A percentile compares a stretch with the other conserved stretches of the same genome.
phyloP scores from a whole-genome alignment of 2,113 vertebrate genomes.

The Macquaria australasica region DNA sequence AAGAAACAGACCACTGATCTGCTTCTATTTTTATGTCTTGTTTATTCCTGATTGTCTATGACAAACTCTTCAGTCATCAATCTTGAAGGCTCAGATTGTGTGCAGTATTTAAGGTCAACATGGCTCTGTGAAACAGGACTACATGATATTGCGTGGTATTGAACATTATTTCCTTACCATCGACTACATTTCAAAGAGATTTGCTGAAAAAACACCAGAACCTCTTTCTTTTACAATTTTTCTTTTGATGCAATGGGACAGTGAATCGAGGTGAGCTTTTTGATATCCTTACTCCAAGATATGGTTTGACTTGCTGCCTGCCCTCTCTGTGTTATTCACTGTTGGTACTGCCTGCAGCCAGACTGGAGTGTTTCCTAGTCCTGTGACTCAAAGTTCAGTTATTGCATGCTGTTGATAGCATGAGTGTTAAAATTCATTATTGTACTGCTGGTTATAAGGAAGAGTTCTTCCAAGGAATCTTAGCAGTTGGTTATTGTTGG shows the following conservation, averaged over 20 bases:
- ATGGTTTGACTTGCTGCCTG: not conserved
- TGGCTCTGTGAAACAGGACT: not conserved
- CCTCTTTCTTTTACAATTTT: not conserved
- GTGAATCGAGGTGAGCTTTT: not conserved
- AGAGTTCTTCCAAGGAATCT: constrained; percentile 29
- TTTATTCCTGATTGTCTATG: not conserved
- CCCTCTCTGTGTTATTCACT: not conserved
- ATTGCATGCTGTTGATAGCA: not conserved
- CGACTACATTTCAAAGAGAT: not conserved
- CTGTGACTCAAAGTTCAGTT: constrained; percentile 12
- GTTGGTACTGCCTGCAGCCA: constrained; percentile 3
- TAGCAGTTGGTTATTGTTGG: not conserved
- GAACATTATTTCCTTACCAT: not conserved
- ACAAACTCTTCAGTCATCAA: not conserved
- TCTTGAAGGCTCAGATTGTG: not conserved
- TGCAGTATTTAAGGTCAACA: not conserved
- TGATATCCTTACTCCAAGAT: not conserved
- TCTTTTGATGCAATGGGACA: not conserved
- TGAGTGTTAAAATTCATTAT: not conserved
- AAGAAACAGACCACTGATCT: not conserved
- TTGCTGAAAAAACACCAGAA: not conserved
- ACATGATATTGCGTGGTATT: not conserved
- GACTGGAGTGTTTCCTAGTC: constrained; percentile 11
- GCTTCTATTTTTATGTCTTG: constrained; percentile 5
- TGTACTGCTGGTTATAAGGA: not conserved